Conservation (phyloP, 2,113 vertebrate species). For the Campylorhamphus procurvoides region DNA sequence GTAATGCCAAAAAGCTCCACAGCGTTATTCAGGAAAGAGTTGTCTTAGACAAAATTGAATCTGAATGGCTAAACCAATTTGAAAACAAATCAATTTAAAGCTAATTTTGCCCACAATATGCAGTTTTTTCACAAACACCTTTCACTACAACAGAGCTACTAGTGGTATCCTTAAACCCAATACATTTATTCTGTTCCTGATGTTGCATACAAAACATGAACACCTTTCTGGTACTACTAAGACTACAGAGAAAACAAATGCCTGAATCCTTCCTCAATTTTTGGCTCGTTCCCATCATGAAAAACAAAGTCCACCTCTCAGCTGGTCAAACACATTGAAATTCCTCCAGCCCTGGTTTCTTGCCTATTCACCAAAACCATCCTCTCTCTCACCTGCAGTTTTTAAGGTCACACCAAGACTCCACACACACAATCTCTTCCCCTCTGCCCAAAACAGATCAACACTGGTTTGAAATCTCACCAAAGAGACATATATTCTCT, state of each 20-base stretch:
- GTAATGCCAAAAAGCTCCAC: background rate
- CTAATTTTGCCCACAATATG: conserved; percentile 1
- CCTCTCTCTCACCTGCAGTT: background rate
- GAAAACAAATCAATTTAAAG: conserved; percentile 35
- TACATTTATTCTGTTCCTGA: background rate
- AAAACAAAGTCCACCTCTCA: background rate
- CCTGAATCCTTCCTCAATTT: background rate
- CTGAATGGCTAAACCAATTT: conserved; percentile 29
- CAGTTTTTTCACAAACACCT: background rate
- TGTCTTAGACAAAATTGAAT: conserved; percentile 25
- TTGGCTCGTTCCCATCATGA: background rate
- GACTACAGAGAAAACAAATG: background rate
- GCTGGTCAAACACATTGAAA: background rate
- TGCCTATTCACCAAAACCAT: background rate
- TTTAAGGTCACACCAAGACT: background rate
- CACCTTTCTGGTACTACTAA: background rate
- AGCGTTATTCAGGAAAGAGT: background rate
- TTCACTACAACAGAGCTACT: background rate
- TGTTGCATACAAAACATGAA: background rate
- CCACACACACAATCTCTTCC: background rate
- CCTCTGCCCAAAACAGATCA: background rate
- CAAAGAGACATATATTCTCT: fast-evolving
- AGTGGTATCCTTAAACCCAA: background rate
- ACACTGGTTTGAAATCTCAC: background rate
- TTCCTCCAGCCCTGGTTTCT: background rate